phyloP scores from a whole-genome alignment of 2,797 vertebrate genomes.

The Prionace glauca region DNA sequence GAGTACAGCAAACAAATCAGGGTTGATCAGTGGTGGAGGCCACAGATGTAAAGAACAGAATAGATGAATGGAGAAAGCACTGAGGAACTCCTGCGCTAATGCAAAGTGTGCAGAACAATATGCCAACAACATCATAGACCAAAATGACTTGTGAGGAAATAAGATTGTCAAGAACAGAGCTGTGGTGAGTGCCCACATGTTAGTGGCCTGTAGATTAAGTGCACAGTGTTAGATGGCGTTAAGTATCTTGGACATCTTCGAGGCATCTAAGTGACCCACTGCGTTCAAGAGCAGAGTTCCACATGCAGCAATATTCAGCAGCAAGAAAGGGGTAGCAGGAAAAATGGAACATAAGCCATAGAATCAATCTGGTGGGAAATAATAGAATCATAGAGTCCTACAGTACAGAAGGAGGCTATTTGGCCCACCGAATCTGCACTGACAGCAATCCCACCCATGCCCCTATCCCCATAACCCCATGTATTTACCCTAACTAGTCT shows the following conservation, averaged over 20 bases:
- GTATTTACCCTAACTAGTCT: too few relatives aligned
- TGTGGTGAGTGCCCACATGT: neutral
- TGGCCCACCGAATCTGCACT: too few relatives aligned
- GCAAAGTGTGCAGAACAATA: neutral
- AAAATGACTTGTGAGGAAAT: neutral
- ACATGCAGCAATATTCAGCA: neutral
- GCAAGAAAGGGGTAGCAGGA: neutral
- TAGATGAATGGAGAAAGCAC: neutral
- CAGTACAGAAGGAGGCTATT: too few relatives aligned
- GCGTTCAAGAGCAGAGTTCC: neutral
- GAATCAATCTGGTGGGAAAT: neutral
- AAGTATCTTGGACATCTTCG: neutral
- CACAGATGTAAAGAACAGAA: neutral
- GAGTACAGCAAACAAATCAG: neutral
- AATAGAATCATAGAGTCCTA: too few relatives aligned
- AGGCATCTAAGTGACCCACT: neutral
- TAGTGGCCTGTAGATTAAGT: neutral
- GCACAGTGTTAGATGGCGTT: neutral
- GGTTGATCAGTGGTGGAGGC: neutral
- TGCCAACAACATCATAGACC: too few relatives aligned
- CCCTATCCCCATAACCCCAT: too few relatives aligned
- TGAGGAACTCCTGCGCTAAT: neutral
- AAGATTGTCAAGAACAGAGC: neutral
- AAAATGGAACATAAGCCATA: neutral
- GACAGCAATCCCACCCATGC: too few relatives aligned